Evolutionary conservation across 2,888 invertebrate genomes (phyloP).

Genomic region (Nomada fabriciana): DNA sequence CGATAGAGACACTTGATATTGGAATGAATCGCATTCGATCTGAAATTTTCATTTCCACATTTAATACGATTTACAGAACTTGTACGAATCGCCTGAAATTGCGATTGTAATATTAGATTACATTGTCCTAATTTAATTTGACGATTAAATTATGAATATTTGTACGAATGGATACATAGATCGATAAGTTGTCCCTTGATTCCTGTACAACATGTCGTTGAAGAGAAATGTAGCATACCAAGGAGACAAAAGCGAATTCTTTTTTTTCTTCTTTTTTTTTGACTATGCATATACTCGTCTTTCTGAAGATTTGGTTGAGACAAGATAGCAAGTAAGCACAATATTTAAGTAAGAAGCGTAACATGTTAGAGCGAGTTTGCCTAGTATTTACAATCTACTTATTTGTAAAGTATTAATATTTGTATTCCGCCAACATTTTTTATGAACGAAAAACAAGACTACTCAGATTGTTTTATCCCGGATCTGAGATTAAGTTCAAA

Average conservation of each 20-base stretch:
- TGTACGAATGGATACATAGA: background rate
- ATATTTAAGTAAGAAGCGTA: conserved; percentile 32
- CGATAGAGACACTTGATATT: background rate
- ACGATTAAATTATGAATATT: background rate
- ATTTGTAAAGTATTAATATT: conserved; percentile 51
- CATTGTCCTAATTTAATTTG: conserved; percentile 7
- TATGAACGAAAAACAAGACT: conserved; percentile 21
- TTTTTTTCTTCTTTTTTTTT: background rate
- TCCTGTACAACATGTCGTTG: conserved; percentile 9
- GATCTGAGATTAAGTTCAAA: conserved; percentile 49
- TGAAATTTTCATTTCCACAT: conserved; percentile 12
- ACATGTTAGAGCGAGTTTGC: conserved; percentile 32
- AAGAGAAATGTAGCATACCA: conserved; percentile 8
- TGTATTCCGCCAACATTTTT: conserved; percentile 53
- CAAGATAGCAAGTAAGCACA: conserved; percentile 35
- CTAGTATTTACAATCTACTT: conserved; percentile 41
- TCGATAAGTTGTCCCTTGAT: conserved; percentile 16
- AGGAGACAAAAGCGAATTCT: background rate
- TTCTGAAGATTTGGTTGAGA: conserved; percentile 21
- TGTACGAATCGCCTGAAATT: background rate
- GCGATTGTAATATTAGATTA: background rate
- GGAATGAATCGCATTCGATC: background rate
- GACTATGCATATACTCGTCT: background rate
- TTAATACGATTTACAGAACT: conserved; percentile 5
- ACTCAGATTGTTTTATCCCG: conserved; percentile 31